Conservation (phyloP, 1,140 invertebrate species). For the Pomacea maculata region DNA sequence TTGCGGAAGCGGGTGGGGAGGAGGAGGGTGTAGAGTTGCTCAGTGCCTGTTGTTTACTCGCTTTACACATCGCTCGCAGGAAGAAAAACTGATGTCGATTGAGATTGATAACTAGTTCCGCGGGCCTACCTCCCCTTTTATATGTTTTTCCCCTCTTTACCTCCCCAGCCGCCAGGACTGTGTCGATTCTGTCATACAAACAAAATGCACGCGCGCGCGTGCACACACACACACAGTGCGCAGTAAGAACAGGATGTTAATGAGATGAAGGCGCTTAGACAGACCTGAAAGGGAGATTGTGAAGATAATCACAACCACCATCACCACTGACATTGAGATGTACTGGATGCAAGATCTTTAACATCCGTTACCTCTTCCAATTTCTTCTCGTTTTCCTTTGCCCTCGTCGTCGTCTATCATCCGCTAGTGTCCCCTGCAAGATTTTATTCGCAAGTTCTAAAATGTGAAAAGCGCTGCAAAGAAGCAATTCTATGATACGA, state of each 20-base stretch:
- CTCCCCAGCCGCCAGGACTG: too few relatives aligned
- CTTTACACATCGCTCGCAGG: not conserved
- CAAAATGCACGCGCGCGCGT: not conserved
- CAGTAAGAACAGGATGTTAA: not conserved
- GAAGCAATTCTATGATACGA: too few relatives aligned
- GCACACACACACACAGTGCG: conserved; percentile 6
- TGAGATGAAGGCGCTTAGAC: not conserved
- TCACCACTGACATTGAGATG: too few relatives aligned
- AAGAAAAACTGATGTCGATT: not conserved
- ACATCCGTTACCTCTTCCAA: not conserved
- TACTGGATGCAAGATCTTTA: not conserved
- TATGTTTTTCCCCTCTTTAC: not conserved
- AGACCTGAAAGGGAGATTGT: not conserved
- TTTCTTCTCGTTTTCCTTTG: not conserved
- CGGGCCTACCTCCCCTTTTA: not conserved
- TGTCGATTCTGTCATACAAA: not conserved
- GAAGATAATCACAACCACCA: too few relatives aligned
- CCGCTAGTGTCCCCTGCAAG: not conserved
- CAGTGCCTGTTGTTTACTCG: not conserved
- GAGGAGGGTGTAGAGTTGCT: too few relatives aligned
- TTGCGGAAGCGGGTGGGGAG: too few relatives aligned
- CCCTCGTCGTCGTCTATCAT: not conserved
- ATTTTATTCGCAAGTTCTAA: too few relatives aligned
- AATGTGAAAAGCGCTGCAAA: too few relatives aligned
- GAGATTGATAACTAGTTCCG: too few relatives aligned